phyloP scores from a whole-genome alignment of 2,113 vertebrate genomes.

The Dendropsophus ebraccatus region DNA sequence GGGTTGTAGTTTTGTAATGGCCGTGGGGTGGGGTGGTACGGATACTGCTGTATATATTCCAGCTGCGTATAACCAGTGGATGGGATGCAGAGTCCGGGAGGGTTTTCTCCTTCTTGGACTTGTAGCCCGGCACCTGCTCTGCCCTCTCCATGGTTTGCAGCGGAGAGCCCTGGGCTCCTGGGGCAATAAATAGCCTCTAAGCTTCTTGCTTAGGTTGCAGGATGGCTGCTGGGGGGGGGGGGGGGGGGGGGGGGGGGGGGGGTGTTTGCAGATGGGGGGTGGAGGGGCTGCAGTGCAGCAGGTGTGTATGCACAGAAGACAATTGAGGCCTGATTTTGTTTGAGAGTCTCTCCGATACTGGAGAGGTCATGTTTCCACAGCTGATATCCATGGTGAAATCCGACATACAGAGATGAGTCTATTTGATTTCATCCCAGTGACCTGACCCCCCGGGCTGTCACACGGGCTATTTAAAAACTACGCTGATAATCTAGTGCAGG shows the following conservation, averaged over 20 bases:
- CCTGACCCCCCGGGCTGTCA: conserved; percentile 14
- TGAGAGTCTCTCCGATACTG: conserved; percentile 38
- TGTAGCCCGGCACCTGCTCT: not conserved
- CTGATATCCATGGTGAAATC: conserved; percentile 51
- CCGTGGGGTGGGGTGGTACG: no score
- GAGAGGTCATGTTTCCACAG: conserved; percentile 53
- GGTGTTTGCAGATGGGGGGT: not conserved
- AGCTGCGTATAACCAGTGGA: not conserved
- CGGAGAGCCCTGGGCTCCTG: not conserved
- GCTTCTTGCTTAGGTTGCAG: conserved; percentile 18
- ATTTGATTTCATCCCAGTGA: conserved; percentile 27
- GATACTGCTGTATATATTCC: no score
- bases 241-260: not conserved
- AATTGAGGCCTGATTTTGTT: conserved; percentile 41
- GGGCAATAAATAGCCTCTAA: conserved; percentile 27
- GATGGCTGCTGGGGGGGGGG: not conserved
- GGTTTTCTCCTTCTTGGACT: not conserved
- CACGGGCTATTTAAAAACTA: conserved; percentile 48
- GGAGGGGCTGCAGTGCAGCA: conserved; percentile 23
- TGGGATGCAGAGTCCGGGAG: not conserved
- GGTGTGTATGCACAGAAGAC: conserved; percentile 46
- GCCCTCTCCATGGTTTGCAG: not conserved
- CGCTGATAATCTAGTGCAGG: conserved; percentile 16
- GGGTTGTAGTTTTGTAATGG: no score
- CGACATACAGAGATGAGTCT: conserved; percentile 18